Percentiles rank a stretch among this genome's conserved stretches.
Conservation (phyloP, 2,113 vertebrate species). For the Nicator chloris region DNA sequence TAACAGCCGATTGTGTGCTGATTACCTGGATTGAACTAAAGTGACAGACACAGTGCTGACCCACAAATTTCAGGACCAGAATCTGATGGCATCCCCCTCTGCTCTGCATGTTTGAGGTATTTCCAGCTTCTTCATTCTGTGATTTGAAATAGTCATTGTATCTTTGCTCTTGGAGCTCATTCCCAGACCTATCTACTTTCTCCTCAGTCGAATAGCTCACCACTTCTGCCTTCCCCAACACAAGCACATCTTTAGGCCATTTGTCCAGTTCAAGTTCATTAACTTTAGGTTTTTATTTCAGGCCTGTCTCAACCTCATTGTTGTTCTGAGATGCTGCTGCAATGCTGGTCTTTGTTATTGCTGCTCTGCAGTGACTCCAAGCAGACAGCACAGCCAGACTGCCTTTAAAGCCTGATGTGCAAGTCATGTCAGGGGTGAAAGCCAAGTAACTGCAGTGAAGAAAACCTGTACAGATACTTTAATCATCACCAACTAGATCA, state of each 20-base stretch:
- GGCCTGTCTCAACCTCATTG: not conserved
- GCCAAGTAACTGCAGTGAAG: not conserved
- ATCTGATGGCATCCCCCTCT: not conserved
- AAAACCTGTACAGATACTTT: not conserved
- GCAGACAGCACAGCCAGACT: not conserved
- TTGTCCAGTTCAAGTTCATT: not conserved
- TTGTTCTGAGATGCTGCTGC: not conserved
- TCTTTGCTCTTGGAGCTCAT: not conserved
- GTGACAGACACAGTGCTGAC: not conserved
- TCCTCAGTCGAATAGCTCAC: accelerated
- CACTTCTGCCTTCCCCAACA: not conserved
- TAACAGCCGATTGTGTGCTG: not conserved
- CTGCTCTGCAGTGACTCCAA: not conserved
- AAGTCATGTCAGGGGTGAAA: not conserved
- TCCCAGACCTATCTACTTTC: not conserved
- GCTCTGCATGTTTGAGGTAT: not conserved
- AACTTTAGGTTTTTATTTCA: not conserved
- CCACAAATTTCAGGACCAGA: not conserved
- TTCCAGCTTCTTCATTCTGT: not conserved
- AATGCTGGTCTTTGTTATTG: not conserved
- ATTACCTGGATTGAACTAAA: not conserved
- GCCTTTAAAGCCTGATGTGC: not conserved
- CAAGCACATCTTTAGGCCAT: accelerated
- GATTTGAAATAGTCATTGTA: not conserved
- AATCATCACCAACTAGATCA: not conserved